phyloP scores from a whole-genome alignment of 2,113 vertebrate genomes.

The Sialia sialis region DNA sequence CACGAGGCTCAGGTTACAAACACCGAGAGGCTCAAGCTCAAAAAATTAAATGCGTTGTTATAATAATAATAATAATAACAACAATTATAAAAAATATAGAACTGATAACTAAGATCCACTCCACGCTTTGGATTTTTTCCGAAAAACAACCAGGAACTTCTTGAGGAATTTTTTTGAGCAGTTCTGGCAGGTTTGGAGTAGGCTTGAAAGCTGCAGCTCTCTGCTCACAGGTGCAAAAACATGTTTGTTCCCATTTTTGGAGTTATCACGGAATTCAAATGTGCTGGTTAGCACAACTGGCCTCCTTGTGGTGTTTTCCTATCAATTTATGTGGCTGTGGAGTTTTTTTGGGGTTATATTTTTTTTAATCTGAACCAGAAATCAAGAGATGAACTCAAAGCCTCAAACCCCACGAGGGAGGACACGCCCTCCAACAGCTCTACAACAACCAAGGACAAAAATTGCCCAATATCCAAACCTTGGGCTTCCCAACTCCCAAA shows the following conservation, averaged over 20 bases:
- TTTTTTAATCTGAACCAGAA: neutral
- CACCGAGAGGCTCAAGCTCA: neutral
- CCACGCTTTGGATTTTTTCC: neutral
- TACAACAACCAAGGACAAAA: neutral
- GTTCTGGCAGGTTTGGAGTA: neutral
- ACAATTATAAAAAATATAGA: no score
- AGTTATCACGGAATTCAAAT: neutral
- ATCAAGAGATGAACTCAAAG: neutral
- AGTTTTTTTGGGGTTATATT: neutral
- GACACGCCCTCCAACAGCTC: neutral
- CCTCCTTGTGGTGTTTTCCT: neutral
- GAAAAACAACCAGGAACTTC: neutral
- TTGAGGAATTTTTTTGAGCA: neutral
- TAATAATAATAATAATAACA: no score
- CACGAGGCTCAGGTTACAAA: neutral
- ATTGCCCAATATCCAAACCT: neutral
- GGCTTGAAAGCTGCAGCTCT: rapidly evolving
- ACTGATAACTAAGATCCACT: neutral
- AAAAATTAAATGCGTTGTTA: neutral
- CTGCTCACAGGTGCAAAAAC: neutral
- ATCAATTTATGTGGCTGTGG: neutral
- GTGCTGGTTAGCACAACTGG: neutral
- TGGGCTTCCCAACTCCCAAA: neutral
- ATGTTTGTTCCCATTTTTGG: neutral
- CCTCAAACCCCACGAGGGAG: neutral